A percentile compares a stretch with the other conserved stretches of the same genome.
These are phyloP conservation scores for Oreochromis tanganicae DNA, from an alignment of 2,113 vertebrate species.

Conservation along the genomic window DNA sequence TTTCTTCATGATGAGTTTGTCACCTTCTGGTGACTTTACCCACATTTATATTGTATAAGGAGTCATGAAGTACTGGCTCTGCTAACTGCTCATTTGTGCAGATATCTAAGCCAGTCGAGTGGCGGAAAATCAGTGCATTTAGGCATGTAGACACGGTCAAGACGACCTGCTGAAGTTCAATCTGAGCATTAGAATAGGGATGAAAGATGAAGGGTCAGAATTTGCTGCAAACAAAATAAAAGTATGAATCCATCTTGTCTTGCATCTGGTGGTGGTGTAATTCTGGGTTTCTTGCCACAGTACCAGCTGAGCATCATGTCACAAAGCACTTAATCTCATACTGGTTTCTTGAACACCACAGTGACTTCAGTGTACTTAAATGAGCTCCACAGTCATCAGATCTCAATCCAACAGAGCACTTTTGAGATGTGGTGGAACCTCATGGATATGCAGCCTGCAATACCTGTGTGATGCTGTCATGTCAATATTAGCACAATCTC, in stretches of 20 bases:
- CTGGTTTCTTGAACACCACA: background rate
- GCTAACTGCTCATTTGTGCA: background rate
- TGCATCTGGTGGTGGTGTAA: background rate
- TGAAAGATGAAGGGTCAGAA: background rate
- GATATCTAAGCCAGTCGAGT: background rate
- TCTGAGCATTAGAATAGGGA: background rate
- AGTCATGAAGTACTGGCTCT: background rate
- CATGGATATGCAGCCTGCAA: background rate
- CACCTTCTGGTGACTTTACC: background rate
- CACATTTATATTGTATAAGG: background rate
- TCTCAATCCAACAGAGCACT: background rate
- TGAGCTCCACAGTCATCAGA: background rate
- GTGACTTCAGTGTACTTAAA: background rate
- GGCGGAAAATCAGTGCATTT: background rate
- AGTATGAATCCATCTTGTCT: background rate
- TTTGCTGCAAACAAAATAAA: background rate
- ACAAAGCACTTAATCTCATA: background rate
- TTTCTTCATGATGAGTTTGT: background rate
- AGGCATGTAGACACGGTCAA: background rate
- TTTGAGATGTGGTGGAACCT: background rate
- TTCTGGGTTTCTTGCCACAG: background rate
- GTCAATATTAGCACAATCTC: background rate
- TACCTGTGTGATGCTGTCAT: background rate
- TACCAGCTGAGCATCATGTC: background rate
- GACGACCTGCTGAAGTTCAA: background rate